These are phyloP conservation scores for Myripristis murdjan DNA, from an alignment of 2,797 vertebrate species.

Conservation along the genomic window DNA sequence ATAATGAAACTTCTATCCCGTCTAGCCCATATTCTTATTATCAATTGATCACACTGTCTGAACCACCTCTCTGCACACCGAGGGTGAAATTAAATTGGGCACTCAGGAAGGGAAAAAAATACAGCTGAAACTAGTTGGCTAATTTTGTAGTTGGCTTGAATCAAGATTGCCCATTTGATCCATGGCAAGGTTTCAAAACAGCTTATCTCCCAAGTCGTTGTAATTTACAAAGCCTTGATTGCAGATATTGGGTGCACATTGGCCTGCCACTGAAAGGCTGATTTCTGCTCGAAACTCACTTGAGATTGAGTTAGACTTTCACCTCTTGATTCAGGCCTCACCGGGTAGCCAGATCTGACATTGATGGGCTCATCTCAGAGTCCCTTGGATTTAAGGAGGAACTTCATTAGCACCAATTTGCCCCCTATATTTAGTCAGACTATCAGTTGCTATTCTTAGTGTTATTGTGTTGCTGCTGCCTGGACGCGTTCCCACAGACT, in stretches of 20 bases:
- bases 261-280: constrained; percentile 36
- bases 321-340: neutral
- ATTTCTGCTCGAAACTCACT: constrained; percentile 46
- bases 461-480: constrained; percentile 5
- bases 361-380: constrained; percentile 38
- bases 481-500: neutral
- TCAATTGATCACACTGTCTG: constrained; percentile 65
- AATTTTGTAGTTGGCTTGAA: constrained; percentile 65
- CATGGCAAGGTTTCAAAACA: constrained; percentile 62
- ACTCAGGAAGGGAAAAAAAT: constrained; percentile 27
- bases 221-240: constrained; percentile 70
- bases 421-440: constrained; percentile 21
- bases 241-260: constrained; percentile 45
- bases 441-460: neutral
- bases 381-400: constrained; percentile 10
- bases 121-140: constrained; percentile 44
- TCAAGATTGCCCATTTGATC: constrained; percentile 70
- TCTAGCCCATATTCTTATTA: constrained; percentile 55
- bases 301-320: constrained; percentile 31
- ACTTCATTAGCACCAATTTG: constrained; percentile 37
- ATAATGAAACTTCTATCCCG: constrained; percentile 69
- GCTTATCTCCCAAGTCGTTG: constrained; percentile 61
- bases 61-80: constrained; percentile 42
- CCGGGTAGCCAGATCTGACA: constrained; percentile 3
- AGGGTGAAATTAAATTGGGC: constrained; percentile 56